These are phyloP conservation scores for Elephas maximus DNA, from an alignment of 2,113 vertebrate species.

Conservation along the genomic window DNA sequence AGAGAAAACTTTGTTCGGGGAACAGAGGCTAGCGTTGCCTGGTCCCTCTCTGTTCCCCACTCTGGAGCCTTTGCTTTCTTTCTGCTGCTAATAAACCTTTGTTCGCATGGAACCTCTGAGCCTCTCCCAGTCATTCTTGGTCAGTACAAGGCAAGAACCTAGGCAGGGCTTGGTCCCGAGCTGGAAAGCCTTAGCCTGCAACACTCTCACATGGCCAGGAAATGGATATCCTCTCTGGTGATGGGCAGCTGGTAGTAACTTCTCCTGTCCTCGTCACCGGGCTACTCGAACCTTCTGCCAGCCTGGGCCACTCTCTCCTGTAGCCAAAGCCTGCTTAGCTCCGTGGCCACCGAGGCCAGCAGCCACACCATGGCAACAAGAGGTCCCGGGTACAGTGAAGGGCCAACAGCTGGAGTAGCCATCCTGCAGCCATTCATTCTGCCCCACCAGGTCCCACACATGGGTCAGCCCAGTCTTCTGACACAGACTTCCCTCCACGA, in stretches of 20 bases:
- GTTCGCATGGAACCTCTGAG: too few relatives aligned
- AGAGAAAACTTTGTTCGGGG: too few relatives aligned
- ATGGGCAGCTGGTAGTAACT: constrained; percentile 92
- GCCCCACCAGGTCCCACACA: constrained; percentile 87
- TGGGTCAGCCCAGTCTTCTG: too few relatives aligned
- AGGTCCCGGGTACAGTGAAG: constrained; percentile 88
- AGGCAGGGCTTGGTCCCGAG: too few relatives aligned
- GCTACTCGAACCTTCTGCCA: neutral
- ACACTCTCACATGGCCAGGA: constrained; percentile 88
- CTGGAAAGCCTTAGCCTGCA: constrained; percentile 18
- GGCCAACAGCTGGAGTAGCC: constrained; percentile 88
- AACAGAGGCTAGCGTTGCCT: too few relatives aligned
- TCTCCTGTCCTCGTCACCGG: constrained; percentile 67
- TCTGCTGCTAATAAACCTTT: too few relatives aligned
- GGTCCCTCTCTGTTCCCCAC: too few relatives aligned
- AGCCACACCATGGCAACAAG: constrained; percentile 85
- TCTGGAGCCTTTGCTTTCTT: too few relatives aligned
- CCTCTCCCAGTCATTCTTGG: too few relatives aligned
- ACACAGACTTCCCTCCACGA: too few relatives aligned
- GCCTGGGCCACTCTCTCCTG: constrained; percentile 46
- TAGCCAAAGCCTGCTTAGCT: constrained; percentile 77
- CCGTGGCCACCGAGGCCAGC: constrained; percentile 82
- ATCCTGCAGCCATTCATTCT: constrained; percentile 89
- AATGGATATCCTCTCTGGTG: constrained; percentile 87
- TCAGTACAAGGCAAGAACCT: too few relatives aligned